Percentiles rank a stretch among this genome's conserved stretches.
Conservation (phyloP, 2,888 invertebrate species). For the Celastrina argiolus region DNA sequence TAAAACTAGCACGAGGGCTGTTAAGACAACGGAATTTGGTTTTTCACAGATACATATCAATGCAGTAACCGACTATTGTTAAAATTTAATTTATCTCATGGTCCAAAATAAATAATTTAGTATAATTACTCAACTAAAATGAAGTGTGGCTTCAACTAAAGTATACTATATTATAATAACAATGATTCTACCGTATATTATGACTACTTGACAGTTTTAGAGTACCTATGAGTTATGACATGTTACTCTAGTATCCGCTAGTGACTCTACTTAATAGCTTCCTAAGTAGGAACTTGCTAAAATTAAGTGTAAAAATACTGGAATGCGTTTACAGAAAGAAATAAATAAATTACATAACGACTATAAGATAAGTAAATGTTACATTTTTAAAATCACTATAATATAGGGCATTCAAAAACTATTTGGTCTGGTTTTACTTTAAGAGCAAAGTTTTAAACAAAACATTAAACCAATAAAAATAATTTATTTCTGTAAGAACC, state of each 20-base stretch:
- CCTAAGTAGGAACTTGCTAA: conserved; percentile 2
- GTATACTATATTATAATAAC: not conserved
- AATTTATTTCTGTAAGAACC: no score
- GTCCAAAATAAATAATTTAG: not conserved
- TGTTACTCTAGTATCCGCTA: not conserved
- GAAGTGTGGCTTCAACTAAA: not conserved
- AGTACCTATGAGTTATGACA: no score
- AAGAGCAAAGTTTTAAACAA: no score
- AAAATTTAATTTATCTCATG: no score
- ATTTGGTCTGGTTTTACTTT: no score
- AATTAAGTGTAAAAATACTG: not conserved
- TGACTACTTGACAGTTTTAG: not conserved
- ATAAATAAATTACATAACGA: not conserved
- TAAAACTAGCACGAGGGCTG: no score
- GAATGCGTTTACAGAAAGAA: not conserved
- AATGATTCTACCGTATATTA: not conserved
- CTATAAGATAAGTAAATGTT: not conserved
- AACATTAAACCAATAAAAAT: no score
- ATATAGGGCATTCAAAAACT: no score
- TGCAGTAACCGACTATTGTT: no score
- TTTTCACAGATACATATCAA: no score
- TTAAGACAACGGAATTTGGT: no score
- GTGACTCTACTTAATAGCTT: not conserved
- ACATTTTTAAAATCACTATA: not conserved
- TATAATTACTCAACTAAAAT: not conserved